Evolutionary conservation across 2,113 vertebrate species (phyloP).

Genomic region (Phalacrocorax carbo): DNA sequence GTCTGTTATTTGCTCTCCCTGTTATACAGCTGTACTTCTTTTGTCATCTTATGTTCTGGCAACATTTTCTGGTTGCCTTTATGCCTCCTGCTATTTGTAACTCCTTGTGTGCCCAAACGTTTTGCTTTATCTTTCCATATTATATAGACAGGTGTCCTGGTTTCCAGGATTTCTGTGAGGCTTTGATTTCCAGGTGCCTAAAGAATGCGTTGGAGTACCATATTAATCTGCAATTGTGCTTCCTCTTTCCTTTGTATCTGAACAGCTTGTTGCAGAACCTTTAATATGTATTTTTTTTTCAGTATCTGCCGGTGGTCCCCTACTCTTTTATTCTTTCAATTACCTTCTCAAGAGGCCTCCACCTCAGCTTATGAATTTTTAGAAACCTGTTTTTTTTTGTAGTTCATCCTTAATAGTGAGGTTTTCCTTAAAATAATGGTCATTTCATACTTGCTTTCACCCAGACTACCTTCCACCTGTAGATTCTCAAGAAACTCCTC

Average conservation of each 20-base stretch:
- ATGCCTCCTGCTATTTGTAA: neutral
- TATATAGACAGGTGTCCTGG: neutral
- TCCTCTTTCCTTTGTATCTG: neutral
- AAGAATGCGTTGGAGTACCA: neutral
- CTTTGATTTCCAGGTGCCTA: conserved; percentile 10
- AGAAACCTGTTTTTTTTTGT: neutral
- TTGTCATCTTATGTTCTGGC: neutral
- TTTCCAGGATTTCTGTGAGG: neutral
- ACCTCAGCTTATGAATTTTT: neutral
- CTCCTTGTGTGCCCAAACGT: neutral
- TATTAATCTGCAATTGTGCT: neutral
- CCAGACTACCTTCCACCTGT: neutral
- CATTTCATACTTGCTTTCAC: neutral
- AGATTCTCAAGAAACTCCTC: neutral
- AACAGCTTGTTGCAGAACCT: neutral
- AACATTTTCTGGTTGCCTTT: neutral
- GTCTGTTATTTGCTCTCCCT: neutral
- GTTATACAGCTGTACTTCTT: neutral
- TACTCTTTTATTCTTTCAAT: neutral
- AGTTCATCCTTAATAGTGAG: neutral
- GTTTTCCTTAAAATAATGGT: neutral
- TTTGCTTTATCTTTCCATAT: neutral
- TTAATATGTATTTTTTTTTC: neutral
- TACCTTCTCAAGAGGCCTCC: neutral
- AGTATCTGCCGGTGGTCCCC: neutral